These are phyloP conservation scores for Odocoileus virginianus DNA, from an alignment of 2,113 vertebrate genomes.

Conservation along the genomic window DNA sequence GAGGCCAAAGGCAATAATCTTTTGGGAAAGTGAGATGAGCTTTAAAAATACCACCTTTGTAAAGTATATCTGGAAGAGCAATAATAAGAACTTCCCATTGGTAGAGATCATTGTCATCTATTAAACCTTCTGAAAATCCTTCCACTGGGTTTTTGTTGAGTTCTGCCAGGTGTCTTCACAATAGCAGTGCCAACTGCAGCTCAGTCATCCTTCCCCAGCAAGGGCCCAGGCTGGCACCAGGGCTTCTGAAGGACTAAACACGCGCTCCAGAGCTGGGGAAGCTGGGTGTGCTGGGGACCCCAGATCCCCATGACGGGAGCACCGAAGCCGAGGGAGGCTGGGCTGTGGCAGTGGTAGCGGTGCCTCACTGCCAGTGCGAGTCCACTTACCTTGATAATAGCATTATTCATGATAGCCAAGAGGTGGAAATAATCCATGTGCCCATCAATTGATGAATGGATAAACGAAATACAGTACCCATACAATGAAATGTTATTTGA, in stretches of 20 bases:
- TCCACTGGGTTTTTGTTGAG: conserved; percentile 99
- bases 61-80: conserved; percentile 96
- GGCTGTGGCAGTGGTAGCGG: neutral
- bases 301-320: conserved; percentile 55
- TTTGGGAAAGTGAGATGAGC: neutral
- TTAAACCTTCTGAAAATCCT: conserved; percentile 98
- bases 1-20: neutral
- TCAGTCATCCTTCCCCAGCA: conserved; percentile 89
- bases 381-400: neutral
- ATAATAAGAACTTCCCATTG: conserved; percentile 99
- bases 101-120: conserved; percentile 98
- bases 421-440: neutral
- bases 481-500: neutral
- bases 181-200: conserved; percentile 94
- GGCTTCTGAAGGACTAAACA: conserved; percentile 48
- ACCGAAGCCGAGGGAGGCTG: conserved; percentile 33
- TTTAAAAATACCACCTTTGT: conserved; percentile 32
- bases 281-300: conserved; percentile 43
- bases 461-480: neutral
- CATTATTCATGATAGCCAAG: neutral
- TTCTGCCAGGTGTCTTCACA: conserved; percentile 97
- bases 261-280: conserved; percentile 59
- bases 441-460: neutral
- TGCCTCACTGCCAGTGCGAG: neutral
- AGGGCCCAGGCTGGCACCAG: conserved; percentile 56